Base-by-base conservation (phyloP, 2,797 vertebrate species). In the Pipistrellus pygmaeus region DNA sequence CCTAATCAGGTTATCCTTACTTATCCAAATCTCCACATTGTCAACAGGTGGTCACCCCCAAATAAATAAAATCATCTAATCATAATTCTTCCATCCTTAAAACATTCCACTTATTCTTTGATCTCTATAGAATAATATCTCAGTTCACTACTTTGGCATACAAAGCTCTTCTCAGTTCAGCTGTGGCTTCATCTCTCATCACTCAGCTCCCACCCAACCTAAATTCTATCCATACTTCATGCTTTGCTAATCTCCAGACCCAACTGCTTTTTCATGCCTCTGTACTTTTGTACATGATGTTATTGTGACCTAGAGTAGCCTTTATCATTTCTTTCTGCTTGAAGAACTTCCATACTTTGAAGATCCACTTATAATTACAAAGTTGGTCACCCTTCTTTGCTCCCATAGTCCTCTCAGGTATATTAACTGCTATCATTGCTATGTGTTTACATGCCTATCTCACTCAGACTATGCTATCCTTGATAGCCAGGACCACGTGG, bases 221-320 rank as follows among this genome's bases (percentile, higher is more conserved):
- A 86, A 91, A 84, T 55, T 95, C 76, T 90, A 35, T 82, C 48
- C 69, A 55, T 73, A 77, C 48, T 76, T 87, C 81, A 87, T 76
- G 44, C 55, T 77, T 90, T 51, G 68, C 72, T 96, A 81, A 89
- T 95, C 88, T 96, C 85, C 71, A 93, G 86, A 88, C 48, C 41
- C 93, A 92, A 68, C 32, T 89, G 86, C 86, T 91, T 95, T 80
- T 90, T 75, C 62, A 89, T 64, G 78, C 53, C 62, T 64, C 32
- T 92, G 48, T 93, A 66, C 76, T 96, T 93, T 89, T 85, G 80
- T 87, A 72, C 72, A 82, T n/a, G 82, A 85, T 96, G 81, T 93
- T 95, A 88, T 77, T 89, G 23, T 93, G 77, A 91, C 86, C 60
- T 84, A 81, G 44, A 89, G 69, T 60, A 91, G 55, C 64, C 48